Base-by-base conservation (phyloP, 1,140 invertebrate genomes). In the Hylyphantes graminicola region DNA sequence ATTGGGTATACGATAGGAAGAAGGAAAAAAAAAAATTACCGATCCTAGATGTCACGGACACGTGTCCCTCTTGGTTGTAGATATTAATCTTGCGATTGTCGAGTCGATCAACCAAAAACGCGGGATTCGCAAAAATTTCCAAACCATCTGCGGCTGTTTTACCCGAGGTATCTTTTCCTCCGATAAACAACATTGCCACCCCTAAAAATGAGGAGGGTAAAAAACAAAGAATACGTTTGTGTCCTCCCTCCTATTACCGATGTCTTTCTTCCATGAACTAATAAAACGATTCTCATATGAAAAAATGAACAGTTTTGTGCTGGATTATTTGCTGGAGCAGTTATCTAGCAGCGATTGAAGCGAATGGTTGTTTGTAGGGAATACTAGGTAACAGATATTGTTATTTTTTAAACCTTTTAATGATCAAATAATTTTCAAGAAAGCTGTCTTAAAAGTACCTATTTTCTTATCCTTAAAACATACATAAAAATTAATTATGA, bases 81-180 rank as follows among this genome's bases (percentile, higher is more conserved):
- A 83, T n/a, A n/a, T 83, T 83, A 83, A 83, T 83, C 80, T 83
- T 15, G 61, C 72, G 75, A 83, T 74, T 73, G 35, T 50, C 57
- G 61, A 75, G 19, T 83, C 80, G 80, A 83, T 83, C 80, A 83
- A 75, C 80, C 72, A 83, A 83, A 83, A 83, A 75, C 76, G 17
- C 7, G 61, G 61, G 80, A 83, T 83, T 83, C 80, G 35, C 80
- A 83, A 83, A 81, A 83, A 83, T 83, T 75, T 83, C 80, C 80
- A 83, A 83, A 83, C 68, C 80, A 83, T 59, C 70, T 83, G 80
- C 21, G 35, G 21, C 57, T 55, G 6, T 12, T 17, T 17, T 51
- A 61, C 50, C 17, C 15, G 17, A 64, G 35, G 79, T 54, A 19
- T 51, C 17, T 72, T 21, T 21, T 55, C 35, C 48, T 15, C 80